phyloP scores from a whole-genome alignment of 2,797 vertebrate genomes.

The Silurus aristotelis region DNA sequence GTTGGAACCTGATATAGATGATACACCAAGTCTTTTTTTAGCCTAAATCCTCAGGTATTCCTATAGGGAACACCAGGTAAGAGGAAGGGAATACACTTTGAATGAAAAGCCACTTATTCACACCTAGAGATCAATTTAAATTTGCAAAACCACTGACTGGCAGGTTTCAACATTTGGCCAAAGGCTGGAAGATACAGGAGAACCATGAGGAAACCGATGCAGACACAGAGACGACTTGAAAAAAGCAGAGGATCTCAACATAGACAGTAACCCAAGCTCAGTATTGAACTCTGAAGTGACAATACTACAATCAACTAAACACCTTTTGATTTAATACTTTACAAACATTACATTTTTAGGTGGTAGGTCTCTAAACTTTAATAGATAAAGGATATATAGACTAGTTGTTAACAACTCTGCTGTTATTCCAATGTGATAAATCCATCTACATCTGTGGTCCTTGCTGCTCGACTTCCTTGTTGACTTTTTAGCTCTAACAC shows the following conservation, averaged over 20 bases:
- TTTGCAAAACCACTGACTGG: not conserved
- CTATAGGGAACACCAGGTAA: not conserved
- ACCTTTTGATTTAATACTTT: too few species aligned
- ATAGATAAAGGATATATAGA: too few species aligned
- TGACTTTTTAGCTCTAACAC: not conserved
- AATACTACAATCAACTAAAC: too few species aligned
- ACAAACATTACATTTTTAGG: too few species aligned
- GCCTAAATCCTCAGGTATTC: not conserved
- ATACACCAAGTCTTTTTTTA: not conserved
- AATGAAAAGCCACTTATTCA: not conserved
- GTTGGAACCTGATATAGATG: not conserved
- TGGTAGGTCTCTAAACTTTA: too few species aligned
- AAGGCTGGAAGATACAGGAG: too few species aligned
- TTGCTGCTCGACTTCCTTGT: not conserved
- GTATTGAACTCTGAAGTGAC: not conserved
- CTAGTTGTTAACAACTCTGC: not conserved
- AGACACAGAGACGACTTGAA: not conserved
- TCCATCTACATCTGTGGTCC: not conserved
- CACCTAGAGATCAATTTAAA: not conserved
- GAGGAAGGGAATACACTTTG: not conserved
- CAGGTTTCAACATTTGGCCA: not conserved
- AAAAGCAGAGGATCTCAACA: not conserved
- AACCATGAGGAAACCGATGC: not conserved
- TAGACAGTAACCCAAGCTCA: not conserved
- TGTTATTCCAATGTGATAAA: not conserved